Base-by-base conservation (phyloP, 2,113 vertebrate genomes). In the Aspiorhynchus laticeps region DNA sequence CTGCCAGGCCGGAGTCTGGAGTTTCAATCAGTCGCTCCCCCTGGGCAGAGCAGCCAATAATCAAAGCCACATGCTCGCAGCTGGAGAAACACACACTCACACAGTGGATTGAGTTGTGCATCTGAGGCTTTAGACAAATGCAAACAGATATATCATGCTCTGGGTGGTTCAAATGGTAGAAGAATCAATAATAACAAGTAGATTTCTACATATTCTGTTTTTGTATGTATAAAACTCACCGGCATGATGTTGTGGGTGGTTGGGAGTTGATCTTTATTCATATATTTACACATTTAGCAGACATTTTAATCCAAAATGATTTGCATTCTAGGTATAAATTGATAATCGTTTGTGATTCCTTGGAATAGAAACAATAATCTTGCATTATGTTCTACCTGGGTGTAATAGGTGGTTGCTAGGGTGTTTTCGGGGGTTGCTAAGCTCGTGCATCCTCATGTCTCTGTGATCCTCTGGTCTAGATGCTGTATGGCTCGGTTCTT, bases 11-110 rank as follows among this genome's bases (percentile, higher is more conserved):
- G 8, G 87, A 87, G 88, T 94, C 94, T 95, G 94, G 87, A 85
- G 91, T 93, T 93, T 93, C 93, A 93, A 93, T 95, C 94, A 95
- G 90, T 91, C 87, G 77, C 92, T 90, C 89, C 91, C 86, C 93
- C 93, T 91, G 92, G 93, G 91, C 92, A 92, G 73, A 86, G 86
- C 86, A 92, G 91, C 75, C 73, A 89, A 90, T 94, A 95, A 96
- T 94, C 93, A 93, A 89, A 94, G 90, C 93, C 95, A 95, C 86
- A 94, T 96, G 95, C 91, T 91, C 91, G 61, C 93, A 90, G 85
- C 83, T 84, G 59, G 89, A 91, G 88, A 88, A 89, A 93, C 90
- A 90, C 91, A 43, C 88, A 91, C 79, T 56, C 81, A 76, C 56
- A 21, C 53, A 80, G 12, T 14, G 63, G 69, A 33, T 19, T 11